Base-by-base conservation (phyloP, 2,888 invertebrate genomes). In the Pollenia labialis region DNA sequence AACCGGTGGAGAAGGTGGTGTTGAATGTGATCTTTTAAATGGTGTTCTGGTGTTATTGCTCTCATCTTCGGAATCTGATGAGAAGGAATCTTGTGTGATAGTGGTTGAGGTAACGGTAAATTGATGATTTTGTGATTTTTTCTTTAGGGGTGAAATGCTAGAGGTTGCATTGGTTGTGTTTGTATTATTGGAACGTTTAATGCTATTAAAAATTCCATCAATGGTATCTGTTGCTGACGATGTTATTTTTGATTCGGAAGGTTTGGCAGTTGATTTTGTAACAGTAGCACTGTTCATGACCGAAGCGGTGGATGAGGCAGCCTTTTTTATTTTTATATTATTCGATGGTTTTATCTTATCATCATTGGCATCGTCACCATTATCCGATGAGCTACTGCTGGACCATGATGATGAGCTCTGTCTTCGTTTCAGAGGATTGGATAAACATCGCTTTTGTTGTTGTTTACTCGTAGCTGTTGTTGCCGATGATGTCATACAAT, bases 1-100 rank as follows among this genome's bases (percentile, higher is more conserved):
- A 2, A 92, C 91, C 6, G 92, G 91, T 68, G 93, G 92, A 68
- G 93, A 93, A 32, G 93, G 92, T 42, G 93, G 92, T 62, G 92
- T 92, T 14, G 90, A 89, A 83, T 90, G 88, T 32, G 89, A 85
- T 64, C 88, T 88, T 77, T 89, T 89, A n/a, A 88, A 87, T 52
- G 85, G 66, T 81, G 88, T 64, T 44, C 79, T 85, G 48, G 68
- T 76, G 9, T 52, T 74, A 69, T 18, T 82, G 68, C 18, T 85
- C n/a, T 75, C 85, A 54, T 88, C 88, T 48, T 88, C 89, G 8
- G 87, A 74, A 50, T 88, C 88, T 11, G 85, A 86, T 42, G 87
- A 83, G 42, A 58, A 85, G 2, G 68, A 81, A 12, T 87, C 85
- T 52, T 68, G 76, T 75, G 80, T 83, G 87, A 89, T 81, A 23